A percentile compares a stretch with the other conserved stretches of the same genome.
These are phyloP conservation scores for Listrodromus nycthemerus DNA, from an alignment of 2,888 invertebrate genomes.

Conservation along the genomic window DNA sequence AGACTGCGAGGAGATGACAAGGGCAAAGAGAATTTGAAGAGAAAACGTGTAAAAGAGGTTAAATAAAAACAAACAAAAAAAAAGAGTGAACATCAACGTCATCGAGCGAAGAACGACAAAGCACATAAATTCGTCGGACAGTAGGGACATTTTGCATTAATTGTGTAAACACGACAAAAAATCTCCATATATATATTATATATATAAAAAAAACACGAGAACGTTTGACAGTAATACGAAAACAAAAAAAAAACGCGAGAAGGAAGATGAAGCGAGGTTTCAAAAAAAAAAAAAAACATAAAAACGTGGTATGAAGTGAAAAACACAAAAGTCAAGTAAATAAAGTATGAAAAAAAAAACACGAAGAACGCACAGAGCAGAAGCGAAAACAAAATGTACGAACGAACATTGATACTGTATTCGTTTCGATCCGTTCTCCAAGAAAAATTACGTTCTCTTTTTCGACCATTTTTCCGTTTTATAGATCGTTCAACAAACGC, in stretches of 20 bases:
- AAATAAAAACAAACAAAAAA: conserved; percentile 60
- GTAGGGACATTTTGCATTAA: conserved; percentile 84
- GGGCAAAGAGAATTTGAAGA: conserved; percentile 61
- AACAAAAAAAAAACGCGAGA: conserved; percentile 58
- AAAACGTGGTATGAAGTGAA: conserved; percentile 66
- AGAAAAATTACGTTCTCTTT: conserved; percentile 72
- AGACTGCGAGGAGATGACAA: conserved; percentile 57
- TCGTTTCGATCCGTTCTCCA: conserved; percentile 74
- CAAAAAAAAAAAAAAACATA: conserved; percentile 76
- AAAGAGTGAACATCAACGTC: conserved; percentile 74
- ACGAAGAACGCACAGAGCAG: conserved; percentile 71
- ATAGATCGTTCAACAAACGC: conserved; percentile 59
- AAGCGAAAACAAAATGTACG: conserved; percentile 78
- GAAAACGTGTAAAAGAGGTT: conserved; percentile 72
- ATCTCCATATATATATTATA: conserved; percentile 33
- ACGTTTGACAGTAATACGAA: conserved; percentile 70
- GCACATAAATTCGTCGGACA: conserved; percentile 83
- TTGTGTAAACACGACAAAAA: conserved; percentile 79
- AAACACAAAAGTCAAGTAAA: conserved; percentile 61
- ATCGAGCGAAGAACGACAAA: conserved; percentile 81
- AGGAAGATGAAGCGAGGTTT: conserved; percentile 74
- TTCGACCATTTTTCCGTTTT: conserved; percentile 71
- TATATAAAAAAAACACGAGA: conserved; percentile 71
- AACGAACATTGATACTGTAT: conserved; percentile 82
- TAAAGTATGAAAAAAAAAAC: conserved; percentile 71